Evolutionary conservation across 2,113 vertebrate genomes (phyloP), one percentile per base, ranked within the genome.

Genomic region (Corydoras maculifer): DNA sequence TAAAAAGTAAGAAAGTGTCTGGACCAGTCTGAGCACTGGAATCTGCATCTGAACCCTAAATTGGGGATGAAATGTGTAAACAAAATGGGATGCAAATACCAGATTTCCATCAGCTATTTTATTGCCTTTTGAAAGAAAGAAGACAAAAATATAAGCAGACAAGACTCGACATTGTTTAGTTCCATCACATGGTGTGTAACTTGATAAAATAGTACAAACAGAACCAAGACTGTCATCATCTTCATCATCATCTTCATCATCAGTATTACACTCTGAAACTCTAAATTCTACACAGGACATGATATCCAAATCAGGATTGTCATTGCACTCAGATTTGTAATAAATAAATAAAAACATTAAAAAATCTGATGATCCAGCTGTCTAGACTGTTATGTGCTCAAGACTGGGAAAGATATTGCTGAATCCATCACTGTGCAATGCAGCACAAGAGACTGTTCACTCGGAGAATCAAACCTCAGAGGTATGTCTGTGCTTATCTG

Each of bases 281-380:
- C 35, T 43, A 43, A 43, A 5, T 43, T 5, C 35, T 5, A 43
- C 35, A 43, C 35, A 43, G 35, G 35, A 43, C 35, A 43, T 43
- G 35, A 4, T 43, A 43, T 43, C 35, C 35, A 2, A 43, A 43
- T 43, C 35, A 43, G 13, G 73, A 70, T 73, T 70, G 59, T 59
- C 58, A 50, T 12, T 57, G 68, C 50, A 68, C n/a, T 18, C 3
- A 32, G 59, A 71, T 12, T 32, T 60, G 18, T 62, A n/a, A 50
- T 50, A 63, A 69, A 72, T 75, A 68, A 72, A 68, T 75, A 75
- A 72, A 72, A 72, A 58, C 49, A 49, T 69, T 57, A 67, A 74
- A 78, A 71, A n/a, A 4, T 10, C 4, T 5, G 12, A 54, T 9
- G 6, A 43, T 35, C 18, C 11, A 31, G 51, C 57, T 13, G 54